Evolutionary conservation across 92 coral and sea anemone species (phyloP), one percentile per base, ranked within the genome.

Genomic region (Porites evermanni): DNA sequence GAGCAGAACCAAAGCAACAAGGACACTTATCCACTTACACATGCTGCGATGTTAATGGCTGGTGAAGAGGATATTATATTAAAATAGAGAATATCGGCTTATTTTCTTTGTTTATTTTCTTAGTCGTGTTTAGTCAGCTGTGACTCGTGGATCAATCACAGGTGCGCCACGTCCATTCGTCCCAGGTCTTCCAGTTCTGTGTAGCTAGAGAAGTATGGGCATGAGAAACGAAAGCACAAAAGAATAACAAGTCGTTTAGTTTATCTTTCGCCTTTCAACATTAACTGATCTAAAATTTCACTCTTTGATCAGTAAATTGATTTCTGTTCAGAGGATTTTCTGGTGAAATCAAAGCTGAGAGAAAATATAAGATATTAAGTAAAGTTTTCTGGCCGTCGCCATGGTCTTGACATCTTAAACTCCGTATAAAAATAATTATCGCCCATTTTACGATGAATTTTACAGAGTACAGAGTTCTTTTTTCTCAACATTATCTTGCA

Each of bases 161-260:
- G 75, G 77, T 85, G 76, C 69, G 88, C 83, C 88, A 85, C 88
- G 88, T 85, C 77, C 80, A 0, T 5, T 53, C 78, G 78, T 23
- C 44, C 78, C 78, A 74, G 64, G 54, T 8, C 26, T 12, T 12
- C 78, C 54, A 21, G 64, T 73, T 73, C 58, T 51, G 52, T n/a
- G 20, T 10, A 17, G 16, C 78, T 16, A 6, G 23, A 9, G 61
- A 64, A 32, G 32, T 12, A 26, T 73, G 7, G 13, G 32, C 4
- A 50, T 18, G 26, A 72, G 59, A 8, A 44, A 0, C 60, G 14
- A 54, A 8, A 2, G 16, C 61, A 56, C 14, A 56, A 56, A 56
- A 56, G 61, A 56, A 56, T 56, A 14, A 38, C 47, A 38, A 4
- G 47, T 38, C 47, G 47, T 38, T 38, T 38, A 38, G 47, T 38